Conservation (phyloP, 2,113 vertebrate species). For the Atherinomorus stipes region DNA sequence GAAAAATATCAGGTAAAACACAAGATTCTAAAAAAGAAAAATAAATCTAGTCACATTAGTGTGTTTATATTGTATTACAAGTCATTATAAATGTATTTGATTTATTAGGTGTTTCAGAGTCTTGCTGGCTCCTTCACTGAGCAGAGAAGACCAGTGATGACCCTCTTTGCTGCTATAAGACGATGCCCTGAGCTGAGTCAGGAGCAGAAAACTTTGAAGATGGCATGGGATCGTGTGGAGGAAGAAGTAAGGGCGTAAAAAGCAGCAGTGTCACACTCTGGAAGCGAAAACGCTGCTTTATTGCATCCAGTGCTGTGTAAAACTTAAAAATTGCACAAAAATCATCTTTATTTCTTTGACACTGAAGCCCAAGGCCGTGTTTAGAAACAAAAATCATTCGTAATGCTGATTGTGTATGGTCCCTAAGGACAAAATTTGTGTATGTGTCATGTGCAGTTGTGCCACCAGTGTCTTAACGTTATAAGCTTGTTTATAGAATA, state of each 20-base stretch:
- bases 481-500: too few species aligned
- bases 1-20: slow-evolving; percentile 59
- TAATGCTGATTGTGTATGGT: too few species aligned
- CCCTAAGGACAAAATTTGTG: too few species aligned
- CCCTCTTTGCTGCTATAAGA: slow-evolving; percentile 35
- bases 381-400: too few species aligned
- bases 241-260: slow-evolving; percentile 39
- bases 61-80: neutral
- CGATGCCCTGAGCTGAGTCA: slow-evolving; percentile 44
- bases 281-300: neutral
- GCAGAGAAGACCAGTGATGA: slow-evolving; percentile 53
- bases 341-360: neutral
- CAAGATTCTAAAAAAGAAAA: neutral
- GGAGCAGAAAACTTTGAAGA: slow-evolving; percentile 39
- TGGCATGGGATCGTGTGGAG: slow-evolving; percentile 48
- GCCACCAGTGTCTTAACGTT: too few species aligned
- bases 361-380: neutral
- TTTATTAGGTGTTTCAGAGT: slow-evolving; percentile 47
- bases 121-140: slow-evolving; percentile 42
- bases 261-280: neutral
- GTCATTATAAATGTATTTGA: neutral
- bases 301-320: neutral
- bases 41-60: neutral
- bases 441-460: too few species aligned
- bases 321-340: too few species aligned